Evolutionary conservation across 1,140 invertebrate species (phyloP), one percentile per base, ranked within the genome.

Genomic region (Drosophila varians): DNA sequence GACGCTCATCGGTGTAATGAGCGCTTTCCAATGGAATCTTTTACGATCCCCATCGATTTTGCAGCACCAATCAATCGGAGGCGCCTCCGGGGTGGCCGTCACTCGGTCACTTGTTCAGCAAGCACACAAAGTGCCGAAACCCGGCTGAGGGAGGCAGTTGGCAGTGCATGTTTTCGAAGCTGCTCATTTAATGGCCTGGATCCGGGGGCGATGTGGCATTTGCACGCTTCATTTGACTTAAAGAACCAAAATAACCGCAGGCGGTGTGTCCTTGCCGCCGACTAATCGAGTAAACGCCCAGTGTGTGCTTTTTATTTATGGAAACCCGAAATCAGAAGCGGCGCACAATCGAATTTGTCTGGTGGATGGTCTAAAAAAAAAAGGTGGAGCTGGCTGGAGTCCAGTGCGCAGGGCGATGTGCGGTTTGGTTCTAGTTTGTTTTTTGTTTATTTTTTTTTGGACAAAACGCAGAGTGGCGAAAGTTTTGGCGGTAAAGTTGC

Each of bases 221-320:
- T 75, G 76, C 76, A 86, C 82, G 80, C 80, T 86, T 86, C 80
- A 86, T 86, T 86, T 80, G 80, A 62, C 83, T 87, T 79, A 86
- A 86, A 87, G 76, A 77, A 61, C 76, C 61, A 87, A 86, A 86
- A 86, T 84, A 86, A 64, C 76, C 80, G 62, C 53, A 23, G 42
- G 75, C 28, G 9, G 1, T 31, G 28, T 71, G 52, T 34, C 75
- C 54, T 62, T 61, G 45, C 46, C 34, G 40, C 21, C n/a, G 56
- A 54, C 58, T 66, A 68, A 79, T 86, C 76, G 58, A 80, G 80
- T 62, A 73, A 76, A 84, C 80, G 80, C 80, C 71, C 72, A 34
- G 62, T 76, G 66, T 84, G 72, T 86, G 75, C 26, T 38, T 60
- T 58, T 58, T 57, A 77, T 78, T 74, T 78, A 75, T 66, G 65